phyloP scores from a whole-genome alignment of 2,113 vertebrate genomes.

The Leucoraja erinaceus region DNA sequence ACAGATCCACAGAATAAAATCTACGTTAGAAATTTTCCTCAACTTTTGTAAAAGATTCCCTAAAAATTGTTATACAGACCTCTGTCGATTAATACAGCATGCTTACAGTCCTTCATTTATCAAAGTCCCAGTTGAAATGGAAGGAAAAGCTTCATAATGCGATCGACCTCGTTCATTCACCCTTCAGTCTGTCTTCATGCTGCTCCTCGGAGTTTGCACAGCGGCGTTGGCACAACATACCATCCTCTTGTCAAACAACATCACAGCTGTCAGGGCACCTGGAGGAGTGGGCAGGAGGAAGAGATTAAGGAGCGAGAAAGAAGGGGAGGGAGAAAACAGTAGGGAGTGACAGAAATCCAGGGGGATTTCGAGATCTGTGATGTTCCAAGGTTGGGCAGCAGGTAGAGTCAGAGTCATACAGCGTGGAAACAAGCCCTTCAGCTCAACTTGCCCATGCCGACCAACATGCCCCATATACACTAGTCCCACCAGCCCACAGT shows the following conservation, averaged over 20 bases:
- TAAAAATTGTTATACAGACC: neutral
- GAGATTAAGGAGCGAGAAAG: too few species aligned
- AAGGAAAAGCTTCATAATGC: neutral
- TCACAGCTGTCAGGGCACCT: constrained; percentile 55
- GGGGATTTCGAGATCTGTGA: too few species aligned
- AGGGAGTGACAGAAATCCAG: neutral
- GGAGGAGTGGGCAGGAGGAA: neutral
- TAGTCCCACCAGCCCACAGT: too few species aligned
- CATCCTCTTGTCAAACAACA: constrained; percentile 52
- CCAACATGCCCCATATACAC: too few species aligned
- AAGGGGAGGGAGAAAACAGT: neutral
- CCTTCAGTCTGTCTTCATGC: neutral
- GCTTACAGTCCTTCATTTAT: neutral
- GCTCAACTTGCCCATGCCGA: too few species aligned
- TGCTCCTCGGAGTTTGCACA: too few species aligned
- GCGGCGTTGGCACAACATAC: constrained; percentile 42
- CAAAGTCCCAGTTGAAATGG: too few species aligned
- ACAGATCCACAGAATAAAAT: neutral
- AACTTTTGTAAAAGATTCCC: neutral
- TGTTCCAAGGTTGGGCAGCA: neutral
- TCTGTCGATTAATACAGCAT: too few species aligned
- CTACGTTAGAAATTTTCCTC: neutral
- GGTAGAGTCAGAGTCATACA: too few species aligned
- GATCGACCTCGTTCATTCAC: neutral
- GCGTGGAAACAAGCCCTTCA: too few species aligned